Evolutionary conservation across 2,888 invertebrate species (phyloP).

Genomic region (Orchesella flavescens): DNA sequence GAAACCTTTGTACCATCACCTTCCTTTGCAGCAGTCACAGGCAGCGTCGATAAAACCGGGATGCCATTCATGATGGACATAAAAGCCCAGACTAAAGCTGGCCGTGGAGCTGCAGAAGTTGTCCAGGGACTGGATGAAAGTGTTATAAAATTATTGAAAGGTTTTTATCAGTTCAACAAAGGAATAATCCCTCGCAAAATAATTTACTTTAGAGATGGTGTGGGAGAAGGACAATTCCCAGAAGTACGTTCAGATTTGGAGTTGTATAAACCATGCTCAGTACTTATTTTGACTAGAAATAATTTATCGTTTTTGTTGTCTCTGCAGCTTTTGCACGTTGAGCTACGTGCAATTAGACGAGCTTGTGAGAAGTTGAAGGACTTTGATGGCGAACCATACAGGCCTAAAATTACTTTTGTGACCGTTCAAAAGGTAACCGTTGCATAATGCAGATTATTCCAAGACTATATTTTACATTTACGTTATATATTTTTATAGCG

Average conservation of each 20-base stretch:
- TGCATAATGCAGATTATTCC: no score
- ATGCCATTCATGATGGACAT: conserved; percentile 58
- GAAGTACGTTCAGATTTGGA: conserved; percentile 29
- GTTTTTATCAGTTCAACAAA: no score
- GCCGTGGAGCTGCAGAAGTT: conserved; percentile 58
- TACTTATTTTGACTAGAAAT: conserved; percentile 1
- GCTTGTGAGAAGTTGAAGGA: conserved; percentile 75
- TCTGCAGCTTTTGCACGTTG: conserved; percentile 72
- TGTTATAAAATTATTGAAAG: conserved; percentile 61
- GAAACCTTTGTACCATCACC: no score
- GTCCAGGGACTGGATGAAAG: conserved; percentile 57
- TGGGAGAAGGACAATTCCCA: conserved; percentile 74
- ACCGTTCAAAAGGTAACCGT: conserved; percentile 77
- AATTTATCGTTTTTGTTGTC: no score
- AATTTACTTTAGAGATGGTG: conserved; percentile 74
- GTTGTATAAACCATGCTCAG: not conserved
- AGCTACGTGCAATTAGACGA: conserved; percentile 73
- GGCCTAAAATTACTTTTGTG: conserved; percentile 79
- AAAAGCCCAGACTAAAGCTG: conserved; percentile 53
- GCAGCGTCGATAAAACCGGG: no score
- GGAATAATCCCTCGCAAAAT: conserved; percentile 72
- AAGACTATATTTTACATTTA: no score
- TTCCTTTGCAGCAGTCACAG: no score
- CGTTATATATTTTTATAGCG: no score
- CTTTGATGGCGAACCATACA: conserved; percentile 75